These are phyloP conservation scores for Synchiropus splendidus DNA, from an alignment of 2,113 vertebrate genomes.

Conservation along the genomic window DNA sequence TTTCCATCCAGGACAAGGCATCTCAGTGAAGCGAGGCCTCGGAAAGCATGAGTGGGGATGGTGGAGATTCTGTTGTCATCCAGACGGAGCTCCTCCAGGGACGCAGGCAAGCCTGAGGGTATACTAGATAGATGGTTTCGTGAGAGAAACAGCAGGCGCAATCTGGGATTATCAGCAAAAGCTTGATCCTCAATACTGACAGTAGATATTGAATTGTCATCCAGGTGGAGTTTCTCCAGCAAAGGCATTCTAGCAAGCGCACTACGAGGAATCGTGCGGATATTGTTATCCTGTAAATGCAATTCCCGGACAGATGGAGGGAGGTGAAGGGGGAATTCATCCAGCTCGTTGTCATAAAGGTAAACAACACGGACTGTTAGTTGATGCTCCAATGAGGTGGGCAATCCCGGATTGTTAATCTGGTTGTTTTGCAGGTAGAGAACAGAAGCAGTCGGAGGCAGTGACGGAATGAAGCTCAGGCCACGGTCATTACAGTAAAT, in stretches of 20 bases:
- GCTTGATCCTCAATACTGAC: constrained; percentile 92
- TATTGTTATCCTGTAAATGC: constrained; percentile 94
- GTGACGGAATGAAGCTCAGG: constrained; percentile 78
- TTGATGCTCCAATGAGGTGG: constrained; percentile 72
- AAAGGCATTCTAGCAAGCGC: constrained; percentile 80
- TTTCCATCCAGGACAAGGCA: constrained; percentile 90
- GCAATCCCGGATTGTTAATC: constrained; percentile 82
- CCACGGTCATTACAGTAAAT: constrained; percentile 95
- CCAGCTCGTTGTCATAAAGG: constrained; percentile 87
- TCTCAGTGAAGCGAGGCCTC: constrained; percentile 76
- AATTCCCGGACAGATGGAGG: constrained; percentile 82
- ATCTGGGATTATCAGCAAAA: constrained; percentile 76
- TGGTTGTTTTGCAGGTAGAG: constrained; percentile 96
- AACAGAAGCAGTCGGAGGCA: constrained; percentile 79
- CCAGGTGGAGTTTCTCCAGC: constrained; percentile 85
- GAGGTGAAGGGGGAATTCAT: constrained; percentile 79
- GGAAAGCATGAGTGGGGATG: constrained; percentile 86
- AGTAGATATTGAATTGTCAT: constrained; percentile 91
- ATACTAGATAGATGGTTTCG: constrained; percentile 93
- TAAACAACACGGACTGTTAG: constrained; percentile 78
- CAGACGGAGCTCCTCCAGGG: constrained; percentile 83
- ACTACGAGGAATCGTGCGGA: constrained; percentile 74
- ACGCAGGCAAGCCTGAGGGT: constrained; percentile 80
- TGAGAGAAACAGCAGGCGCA: constrained; percentile 84
- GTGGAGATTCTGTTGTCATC: constrained; percentile 95